phyloP scores from a whole-genome alignment of 2,113 vertebrate genomes.

The rat (Rattus norvegicus) region DNA sequence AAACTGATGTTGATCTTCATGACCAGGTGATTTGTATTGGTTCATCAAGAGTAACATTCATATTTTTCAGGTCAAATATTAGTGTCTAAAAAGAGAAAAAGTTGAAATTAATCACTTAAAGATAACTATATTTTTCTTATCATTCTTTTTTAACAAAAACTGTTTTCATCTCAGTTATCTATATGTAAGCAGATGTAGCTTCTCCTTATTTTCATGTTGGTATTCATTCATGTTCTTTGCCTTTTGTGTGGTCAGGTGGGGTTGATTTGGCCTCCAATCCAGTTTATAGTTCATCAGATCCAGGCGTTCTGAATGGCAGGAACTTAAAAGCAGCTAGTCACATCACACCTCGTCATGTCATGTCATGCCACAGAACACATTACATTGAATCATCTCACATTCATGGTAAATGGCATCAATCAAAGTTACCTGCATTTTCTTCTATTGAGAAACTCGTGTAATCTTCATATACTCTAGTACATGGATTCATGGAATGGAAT shows the following conservation, averaged over 20 bases:
- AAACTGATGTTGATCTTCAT: slow-evolving; percentile 24
- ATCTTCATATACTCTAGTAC: not conserved
- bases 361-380: too few relatives aligned
- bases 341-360: not conserved
- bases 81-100: slow-evolving; percentile 63
- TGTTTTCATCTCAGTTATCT: not conserved
- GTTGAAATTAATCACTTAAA: not conserved
- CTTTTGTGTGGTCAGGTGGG: not conserved
- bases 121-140: not conserved
- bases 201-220: not conserved
- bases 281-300: not conserved
- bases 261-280: not conserved
- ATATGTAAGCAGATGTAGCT: not conserved
- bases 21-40: slow-evolving; percentile 70
- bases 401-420: not conserved
- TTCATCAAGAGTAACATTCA: slow-evolving; percentile 27
- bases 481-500: not conserved
- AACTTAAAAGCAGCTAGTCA: not conserved
- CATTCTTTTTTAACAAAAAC: not conserved
- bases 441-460: too few relatives aligned
- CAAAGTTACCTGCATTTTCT: not conserved
- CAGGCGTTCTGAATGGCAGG: not conserved
- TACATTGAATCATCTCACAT: not conserved
- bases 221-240: not conserved
- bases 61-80: not conserved